These are phyloP conservation scores for Bathynomus jamesi DNA, from an alignment of 1,140 invertebrate genomes.

Conservation along the genomic window DNA sequence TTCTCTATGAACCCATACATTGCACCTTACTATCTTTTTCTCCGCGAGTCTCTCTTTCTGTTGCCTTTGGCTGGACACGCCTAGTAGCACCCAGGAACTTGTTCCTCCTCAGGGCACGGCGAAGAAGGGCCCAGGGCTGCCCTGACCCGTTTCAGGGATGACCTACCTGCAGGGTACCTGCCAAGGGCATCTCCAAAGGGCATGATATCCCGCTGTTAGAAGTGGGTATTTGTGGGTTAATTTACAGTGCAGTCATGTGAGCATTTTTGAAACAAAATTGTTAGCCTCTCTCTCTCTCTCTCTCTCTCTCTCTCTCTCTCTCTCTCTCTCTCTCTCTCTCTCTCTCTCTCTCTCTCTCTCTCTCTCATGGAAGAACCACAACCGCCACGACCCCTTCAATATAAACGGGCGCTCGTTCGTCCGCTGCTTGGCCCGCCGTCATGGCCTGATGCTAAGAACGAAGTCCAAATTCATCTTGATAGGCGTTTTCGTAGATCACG, in stretches of 20 bases:
- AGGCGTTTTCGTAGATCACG: not conserved
- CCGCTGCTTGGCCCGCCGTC: not conserved
- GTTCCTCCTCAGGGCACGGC: not conserved
- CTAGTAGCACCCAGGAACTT: not conserved
- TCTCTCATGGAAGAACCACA: too few relatives aligned
- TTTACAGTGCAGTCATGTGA: not conserved
- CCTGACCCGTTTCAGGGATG: not conserved
- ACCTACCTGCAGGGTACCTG: not conserved
- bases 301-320: not conserved
- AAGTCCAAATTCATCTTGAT: too few relatives aligned
- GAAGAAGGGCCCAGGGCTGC: not conserved
- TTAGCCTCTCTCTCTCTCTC: not conserved
- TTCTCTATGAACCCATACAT: too few relatives aligned
- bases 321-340: not conserved
- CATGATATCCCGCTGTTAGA: not conserved
- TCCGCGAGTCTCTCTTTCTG: too few relatives aligned
- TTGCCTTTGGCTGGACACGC: not conserved
- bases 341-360: not conserved
- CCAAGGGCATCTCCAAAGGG: not conserved
- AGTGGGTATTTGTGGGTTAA: not conserved
- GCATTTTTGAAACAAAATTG: not conserved
- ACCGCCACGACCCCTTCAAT: too few relatives aligned
- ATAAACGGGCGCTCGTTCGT: not conserved
- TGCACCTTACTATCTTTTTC: too few relatives aligned
- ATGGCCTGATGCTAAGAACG: too few relatives aligned